phyloP scores from a whole-genome alignment of 2,797 vertebrate genomes.

The Botia almorhae region DNA sequence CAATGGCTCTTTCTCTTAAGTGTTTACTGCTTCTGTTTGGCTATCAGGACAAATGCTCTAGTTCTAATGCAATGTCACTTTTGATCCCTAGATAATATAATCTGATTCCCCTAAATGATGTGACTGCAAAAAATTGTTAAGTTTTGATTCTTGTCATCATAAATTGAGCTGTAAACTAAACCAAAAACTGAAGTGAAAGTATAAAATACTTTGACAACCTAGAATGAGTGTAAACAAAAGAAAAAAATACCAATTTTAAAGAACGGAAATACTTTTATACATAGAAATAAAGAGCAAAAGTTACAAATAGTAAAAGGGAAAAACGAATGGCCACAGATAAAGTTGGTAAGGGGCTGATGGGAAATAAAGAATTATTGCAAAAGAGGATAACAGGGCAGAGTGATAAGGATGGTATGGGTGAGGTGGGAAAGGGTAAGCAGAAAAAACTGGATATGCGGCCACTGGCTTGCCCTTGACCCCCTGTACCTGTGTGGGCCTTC shows the following conservation, averaged over 20 bases:
- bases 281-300: no score
- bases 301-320: no score
- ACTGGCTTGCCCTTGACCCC: conserved; percentile 49
- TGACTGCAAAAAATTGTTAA: not conserved
- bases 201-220: no score
- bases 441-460: not conserved
- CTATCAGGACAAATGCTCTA: conserved; percentile 15
- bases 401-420: not conserved
- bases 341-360: not conserved
- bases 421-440: not conserved
- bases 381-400: not conserved
- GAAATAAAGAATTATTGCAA: not conserved
- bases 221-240: no score
- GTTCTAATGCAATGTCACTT: conserved; percentile 12
- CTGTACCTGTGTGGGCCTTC: conserved; percentile 44
- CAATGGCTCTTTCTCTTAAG: not conserved
- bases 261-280: no score
- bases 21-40: conserved; percentile 6
- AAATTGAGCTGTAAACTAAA: no score
- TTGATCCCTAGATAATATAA: conserved; percentile 5
- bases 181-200: no score
- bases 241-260: no score
- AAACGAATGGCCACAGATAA: no score
- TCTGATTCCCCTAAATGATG: not conserved
- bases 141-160: no score